Evolutionary conservation across 2,797 vertebrate species (phyloP).

Genomic region (Helostoma temminkii): DNA sequence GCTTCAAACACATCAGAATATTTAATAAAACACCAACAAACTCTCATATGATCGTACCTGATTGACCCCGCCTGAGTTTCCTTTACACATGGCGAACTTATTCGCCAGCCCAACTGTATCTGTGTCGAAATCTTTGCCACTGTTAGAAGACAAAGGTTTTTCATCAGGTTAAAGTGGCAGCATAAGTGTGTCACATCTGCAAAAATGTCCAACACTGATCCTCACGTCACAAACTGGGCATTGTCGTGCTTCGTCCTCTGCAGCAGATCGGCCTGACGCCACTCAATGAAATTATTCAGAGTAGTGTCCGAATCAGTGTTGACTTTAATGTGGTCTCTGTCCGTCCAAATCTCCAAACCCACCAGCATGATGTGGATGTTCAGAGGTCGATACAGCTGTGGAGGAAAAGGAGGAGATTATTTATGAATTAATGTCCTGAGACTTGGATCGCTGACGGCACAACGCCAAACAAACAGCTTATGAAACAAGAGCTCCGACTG

Average conservation of each 20-base stretch:
- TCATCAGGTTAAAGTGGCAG: slow-evolving; percentile 5
- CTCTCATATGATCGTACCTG: slow-evolving; percentile 81
- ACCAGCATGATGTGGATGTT: slow-evolving; percentile 89
- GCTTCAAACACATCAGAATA: not conserved
- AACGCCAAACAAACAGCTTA: not conserved
- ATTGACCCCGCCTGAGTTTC: slow-evolving; percentile 87
- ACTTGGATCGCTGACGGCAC: not conserved
- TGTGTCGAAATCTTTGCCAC: slow-evolving; percentile 85
- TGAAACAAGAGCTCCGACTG: not conserved
- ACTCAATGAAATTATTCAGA: slow-evolving; percentile 87
- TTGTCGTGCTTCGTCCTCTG: slow-evolving; percentile 85
- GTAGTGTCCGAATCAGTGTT: slow-evolving; percentile 78
- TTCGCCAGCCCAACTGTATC: slow-evolving; percentile 91
- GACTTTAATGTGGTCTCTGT: slow-evolving; percentile 81
- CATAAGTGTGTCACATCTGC: not conserved
- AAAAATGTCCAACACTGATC: not conserved
- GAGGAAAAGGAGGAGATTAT: slow-evolving; percentile 6
- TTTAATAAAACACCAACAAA: not conserved
- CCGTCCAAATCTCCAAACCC: slow-evolving; percentile 91
- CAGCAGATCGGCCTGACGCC: slow-evolving; percentile 84
- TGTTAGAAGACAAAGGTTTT: slow-evolving; percentile 61
- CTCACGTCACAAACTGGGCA: slow-evolving; percentile 93
- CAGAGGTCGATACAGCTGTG: slow-evolving; percentile 89
- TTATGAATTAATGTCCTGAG: not conserved
- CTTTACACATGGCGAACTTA: slow-evolving; percentile 89